Evolutionary conservation across 1,140 invertebrate genomes (phyloP), one percentile per base, ranked within the genome.

Genomic region (Drosophila sechellia): DNA sequence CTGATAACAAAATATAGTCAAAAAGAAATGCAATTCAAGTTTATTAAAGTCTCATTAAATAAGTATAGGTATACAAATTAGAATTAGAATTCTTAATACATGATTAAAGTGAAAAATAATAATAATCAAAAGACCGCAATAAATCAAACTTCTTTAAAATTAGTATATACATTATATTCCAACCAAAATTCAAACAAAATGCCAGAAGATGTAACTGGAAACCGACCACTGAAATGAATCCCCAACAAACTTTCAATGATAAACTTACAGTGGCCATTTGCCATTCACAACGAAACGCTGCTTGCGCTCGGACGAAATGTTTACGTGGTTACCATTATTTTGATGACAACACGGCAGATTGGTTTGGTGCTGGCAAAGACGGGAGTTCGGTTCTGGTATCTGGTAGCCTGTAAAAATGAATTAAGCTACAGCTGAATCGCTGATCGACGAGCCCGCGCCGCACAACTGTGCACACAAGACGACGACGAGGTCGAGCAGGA

Each of bases 311-410:
- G 1, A 3, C 13, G 13, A 60, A 46, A 80, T 85, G 81, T 85
- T 80, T 85, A 78, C 73, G 64, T 76, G 81, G 77, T 49, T 75
- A 71, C 60, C 40, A 39, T 69, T 72, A 81, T 81, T 78, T 86
- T 81, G 61, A 79, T 86, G 81, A 86, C 81, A 86, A 86, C 81
- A 86, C 81, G 31, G 81, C 81, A 86, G 83, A 87, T 85, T 85
- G 81, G 57, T 65, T 85, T 85, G 77, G 57, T 73, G 59, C 71
- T 50, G 66, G 46, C 57, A 66, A 49, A 57, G 17, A 49, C 52
- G 52, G 55, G 71, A 81, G 48, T 50, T 79, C 66, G 53, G 60
- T 48, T 69, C 35, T 37, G 50, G 60, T 58, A 72, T 49, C 17
- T 45, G 70, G 22, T 39, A 54, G 22, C 39, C 20, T 49, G 46